Percentiles rank a stretch among this genome's conserved stretches.
Evolutionary conservation across 2,113 vertebrate genomes (phyloP).

Genomic region (Ciconia boyciana): DNA sequence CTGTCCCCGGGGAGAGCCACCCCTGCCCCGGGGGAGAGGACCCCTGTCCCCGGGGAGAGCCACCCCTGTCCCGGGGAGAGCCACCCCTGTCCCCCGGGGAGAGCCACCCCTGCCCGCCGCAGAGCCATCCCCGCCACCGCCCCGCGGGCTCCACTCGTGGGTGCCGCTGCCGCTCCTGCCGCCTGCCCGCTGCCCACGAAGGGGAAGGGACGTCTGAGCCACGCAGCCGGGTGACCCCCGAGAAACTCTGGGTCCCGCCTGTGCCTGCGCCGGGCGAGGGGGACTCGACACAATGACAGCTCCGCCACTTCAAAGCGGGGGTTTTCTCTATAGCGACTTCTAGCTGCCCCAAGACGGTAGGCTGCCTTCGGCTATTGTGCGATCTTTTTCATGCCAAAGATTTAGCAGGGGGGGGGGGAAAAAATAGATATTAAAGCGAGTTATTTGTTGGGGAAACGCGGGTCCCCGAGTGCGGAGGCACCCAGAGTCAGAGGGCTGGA

Average conservation of each 20-base stretch:
- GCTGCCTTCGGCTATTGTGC: slow-evolving; percentile 44
- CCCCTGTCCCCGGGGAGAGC: too few species aligned
- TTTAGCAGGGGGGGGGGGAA: neutral
- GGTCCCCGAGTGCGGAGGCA: neutral
- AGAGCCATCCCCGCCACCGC: neutral
- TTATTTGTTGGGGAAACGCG: neutral
- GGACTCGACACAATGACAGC: slow-evolving; percentile 7
- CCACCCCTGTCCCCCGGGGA: too few species aligned
- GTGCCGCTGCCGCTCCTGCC: neutral
- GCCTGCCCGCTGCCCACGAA: neutral
- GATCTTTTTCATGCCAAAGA: slow-evolving; percentile 26
- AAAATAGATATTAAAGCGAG: neutral
- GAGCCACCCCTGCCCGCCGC: too few species aligned
- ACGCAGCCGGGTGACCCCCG: neutral
- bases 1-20: too few species aligned
- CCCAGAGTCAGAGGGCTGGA: neutral
- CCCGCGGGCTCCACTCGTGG: neutral
- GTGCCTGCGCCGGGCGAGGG: neutral
- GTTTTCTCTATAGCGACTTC: slow-evolving; percentile 48
- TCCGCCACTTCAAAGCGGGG: slow-evolving; percentile 29
- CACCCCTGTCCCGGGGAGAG: too few species aligned
- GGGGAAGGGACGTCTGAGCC: neutral
- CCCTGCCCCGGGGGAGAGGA: too few species aligned
- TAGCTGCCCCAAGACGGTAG: slow-evolving; percentile 31
- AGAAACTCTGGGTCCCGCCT: neutral